phyloP scores from a whole-genome alignment of 2,797 vertebrate genomes.

The Hemitrygon akajei region DNA sequence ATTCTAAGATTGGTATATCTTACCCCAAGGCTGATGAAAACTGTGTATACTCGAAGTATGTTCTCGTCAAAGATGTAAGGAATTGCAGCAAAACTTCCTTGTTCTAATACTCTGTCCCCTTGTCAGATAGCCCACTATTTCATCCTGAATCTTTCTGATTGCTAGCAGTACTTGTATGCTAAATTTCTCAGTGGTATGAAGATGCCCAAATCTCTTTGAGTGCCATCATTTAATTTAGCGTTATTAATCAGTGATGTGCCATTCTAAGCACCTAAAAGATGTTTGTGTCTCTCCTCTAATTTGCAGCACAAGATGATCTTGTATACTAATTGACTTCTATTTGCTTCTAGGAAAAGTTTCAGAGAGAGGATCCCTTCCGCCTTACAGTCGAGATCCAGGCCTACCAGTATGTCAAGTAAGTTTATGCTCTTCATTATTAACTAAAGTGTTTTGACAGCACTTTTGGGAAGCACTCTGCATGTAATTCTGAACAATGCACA shows the following conservation, averaged over 20 bases:
- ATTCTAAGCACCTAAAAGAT: background rate
- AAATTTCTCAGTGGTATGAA: no score
- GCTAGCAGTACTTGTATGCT: no score
- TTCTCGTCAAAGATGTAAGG: no score
- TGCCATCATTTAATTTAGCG: background rate
- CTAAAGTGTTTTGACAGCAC: background rate
- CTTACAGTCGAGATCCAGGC: conserved; percentile 75
- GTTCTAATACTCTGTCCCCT: no score
- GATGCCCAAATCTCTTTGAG: no score
- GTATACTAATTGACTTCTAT: conserved; percentile 11
- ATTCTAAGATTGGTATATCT: no score
- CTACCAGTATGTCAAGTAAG: conserved; percentile 83
- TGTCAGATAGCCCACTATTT: no score
- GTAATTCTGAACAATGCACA: background rate
- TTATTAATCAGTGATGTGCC: background rate
- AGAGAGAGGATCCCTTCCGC: conserved; percentile 60
- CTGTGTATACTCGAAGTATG: no score
- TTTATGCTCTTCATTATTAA: conserved; percentile 38
- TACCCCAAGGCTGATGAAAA: no score
- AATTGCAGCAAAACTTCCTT: no score
- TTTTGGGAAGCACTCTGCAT: background rate
- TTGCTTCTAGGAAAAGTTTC: conserved; percentile 63
- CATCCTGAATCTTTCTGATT: no score
- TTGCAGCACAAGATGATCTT: background rate
- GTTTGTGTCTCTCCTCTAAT: background rate